These are phyloP conservation scores for Theretra japonica DNA, from an alignment of 2,888 invertebrate species.

Conservation along the genomic window DNA sequence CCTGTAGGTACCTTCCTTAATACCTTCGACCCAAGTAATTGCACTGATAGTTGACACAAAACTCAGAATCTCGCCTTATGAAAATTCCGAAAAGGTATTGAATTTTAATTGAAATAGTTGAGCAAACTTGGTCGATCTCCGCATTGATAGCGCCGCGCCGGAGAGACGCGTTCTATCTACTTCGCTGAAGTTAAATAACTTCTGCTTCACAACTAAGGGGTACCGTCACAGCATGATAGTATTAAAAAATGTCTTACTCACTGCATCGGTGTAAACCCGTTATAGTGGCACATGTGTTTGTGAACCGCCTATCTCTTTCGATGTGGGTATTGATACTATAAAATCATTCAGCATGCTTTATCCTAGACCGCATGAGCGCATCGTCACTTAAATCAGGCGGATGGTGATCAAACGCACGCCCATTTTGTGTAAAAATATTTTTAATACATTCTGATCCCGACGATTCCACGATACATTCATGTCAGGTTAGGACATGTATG, in stretches of 20 bases:
- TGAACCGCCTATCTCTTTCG: too few relatives aligned
- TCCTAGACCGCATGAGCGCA: too few relatives aligned
- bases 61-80: background rate
- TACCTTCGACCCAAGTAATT: too few relatives aligned
- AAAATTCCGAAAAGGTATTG: slow-evolving; percentile 11
- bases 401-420: too few relatives aligned
- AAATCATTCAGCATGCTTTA: too few relatives aligned
- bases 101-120: slow-evolving; percentile 21
- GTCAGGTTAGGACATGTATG: too few relatives aligned
- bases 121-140: background rate
- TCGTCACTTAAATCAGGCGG: too few relatives aligned
- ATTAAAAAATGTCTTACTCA: background rate
- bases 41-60: background rate
- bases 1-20: too few relatives aligned
- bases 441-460: too few relatives aligned
- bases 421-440: too few relatives aligned
- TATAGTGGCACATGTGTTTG: background rate
- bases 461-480: too few relatives aligned
- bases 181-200: background rate
- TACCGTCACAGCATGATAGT: background rate
- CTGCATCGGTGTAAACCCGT: background rate
- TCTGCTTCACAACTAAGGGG: background rate
- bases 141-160: background rate
- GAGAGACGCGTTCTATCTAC: background rate
- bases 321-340: too few relatives aligned